Percentiles rank a stretch among this genome's conserved stretches.
These are phyloP conservation scores for Caenorhabditis sp. DNA, from an alignment of 2,888 invertebrate genomes.

Conservation along the genomic window DNA sequence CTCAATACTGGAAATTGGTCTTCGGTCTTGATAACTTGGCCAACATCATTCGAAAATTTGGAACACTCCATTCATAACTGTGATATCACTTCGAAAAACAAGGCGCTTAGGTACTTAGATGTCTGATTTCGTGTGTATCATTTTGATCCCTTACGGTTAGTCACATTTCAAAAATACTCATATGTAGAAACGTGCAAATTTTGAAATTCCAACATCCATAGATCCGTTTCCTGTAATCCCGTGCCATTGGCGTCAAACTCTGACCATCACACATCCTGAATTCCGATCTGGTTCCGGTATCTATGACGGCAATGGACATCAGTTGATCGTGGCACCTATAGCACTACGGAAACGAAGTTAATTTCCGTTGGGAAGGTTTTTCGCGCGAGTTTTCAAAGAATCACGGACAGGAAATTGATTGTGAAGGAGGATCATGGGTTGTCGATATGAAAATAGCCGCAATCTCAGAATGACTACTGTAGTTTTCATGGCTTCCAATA, in stretches of 20 bases:
- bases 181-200: constrained; percentile 5
- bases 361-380: constrained; percentile 19
- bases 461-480: constrained; percentile 2
- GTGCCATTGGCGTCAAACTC: constrained; percentile 12
- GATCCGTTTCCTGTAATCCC: background rate
- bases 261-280: constrained; percentile 12
- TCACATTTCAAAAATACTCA: constrained; percentile 18
- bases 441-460: background rate
- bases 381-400: background rate
- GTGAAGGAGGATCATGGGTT: constrained; percentile 21
- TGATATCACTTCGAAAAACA: constrained; percentile 27
- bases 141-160: constrained; percentile 8
- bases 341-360: constrained; percentile 12
- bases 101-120: background rate
- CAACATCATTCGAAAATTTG: background rate
- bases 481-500: constrained; percentile 1
- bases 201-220: background rate
- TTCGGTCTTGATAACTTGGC: background rate
- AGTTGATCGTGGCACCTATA: constrained; percentile 1
- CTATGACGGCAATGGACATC: constrained; percentile 28
- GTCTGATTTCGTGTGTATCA: background rate
- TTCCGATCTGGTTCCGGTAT: background rate
- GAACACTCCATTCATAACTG: background rate
- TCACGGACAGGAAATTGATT: constrained; percentile 33
- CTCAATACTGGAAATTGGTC: no score